Evolutionary conservation across 2,113 vertebrate species (phyloP).

Genomic region (Etheostoma spectabile): DNA sequence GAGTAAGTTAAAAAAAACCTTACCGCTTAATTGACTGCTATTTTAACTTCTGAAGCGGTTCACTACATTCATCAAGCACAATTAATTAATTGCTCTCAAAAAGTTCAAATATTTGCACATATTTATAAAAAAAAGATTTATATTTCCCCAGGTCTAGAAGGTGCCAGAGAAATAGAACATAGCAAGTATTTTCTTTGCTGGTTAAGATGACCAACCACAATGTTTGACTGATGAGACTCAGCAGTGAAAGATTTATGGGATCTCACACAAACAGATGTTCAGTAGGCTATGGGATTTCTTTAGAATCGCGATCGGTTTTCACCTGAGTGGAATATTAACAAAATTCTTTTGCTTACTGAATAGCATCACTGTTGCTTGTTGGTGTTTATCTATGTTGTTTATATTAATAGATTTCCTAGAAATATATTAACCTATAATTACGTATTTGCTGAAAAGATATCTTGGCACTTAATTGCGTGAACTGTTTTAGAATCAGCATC

Average conservation of each 20-base stretch:
- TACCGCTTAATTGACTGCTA: background rate
- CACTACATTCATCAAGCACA: background rate
- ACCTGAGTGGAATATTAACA: background rate
- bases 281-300: background rate
- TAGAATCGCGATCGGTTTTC: background rate
- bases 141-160: background rate
- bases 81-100: background rate
- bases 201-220: background rate
- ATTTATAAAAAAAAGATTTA: slow-evolving; percentile 1
- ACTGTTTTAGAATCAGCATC: background rate
- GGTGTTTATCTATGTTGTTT: background rate
- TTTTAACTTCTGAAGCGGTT: background rate
- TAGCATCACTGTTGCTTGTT: background rate
- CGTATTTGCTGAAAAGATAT: background rate
- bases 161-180: background rate
- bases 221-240: background rate
- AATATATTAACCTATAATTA: background rate
- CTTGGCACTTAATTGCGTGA: background rate
- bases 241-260: background rate
- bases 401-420: background rate
- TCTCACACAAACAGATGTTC: slow-evolving; percentile 4
- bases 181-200: slow-evolving; percentile 14
- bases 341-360: background rate
- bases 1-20: background rate
- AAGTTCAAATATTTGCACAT: slow-evolving; percentile 10